Evolutionary conservation across 2,888 invertebrate species (phyloP).

Genomic region (Timema podura): DNA sequence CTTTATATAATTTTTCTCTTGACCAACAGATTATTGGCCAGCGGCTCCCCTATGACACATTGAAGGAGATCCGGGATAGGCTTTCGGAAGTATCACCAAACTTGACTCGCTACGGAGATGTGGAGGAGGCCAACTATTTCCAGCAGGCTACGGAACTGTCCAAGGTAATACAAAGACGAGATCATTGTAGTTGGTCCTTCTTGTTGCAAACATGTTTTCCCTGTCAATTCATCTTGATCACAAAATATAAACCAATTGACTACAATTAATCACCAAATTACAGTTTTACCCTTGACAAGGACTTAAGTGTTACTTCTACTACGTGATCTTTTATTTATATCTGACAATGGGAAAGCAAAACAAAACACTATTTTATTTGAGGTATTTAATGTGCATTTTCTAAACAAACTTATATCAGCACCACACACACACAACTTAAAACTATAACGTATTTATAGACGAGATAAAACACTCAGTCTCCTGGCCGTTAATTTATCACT

Average conservation of each 20-base stretch:
- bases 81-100: conserved; percentile 86
- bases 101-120: conserved; percentile 75
- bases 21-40: conserved; percentile 53
- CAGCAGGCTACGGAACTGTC: conserved; percentile 73
- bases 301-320: too few relatives aligned
- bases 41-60: conserved; percentile 79
- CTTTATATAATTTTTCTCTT: too few relatives aligned
- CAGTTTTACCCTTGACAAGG: too few relatives aligned
- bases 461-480: too few relatives aligned
- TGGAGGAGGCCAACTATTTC: conserved; percentile 81
- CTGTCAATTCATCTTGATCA: neutral
- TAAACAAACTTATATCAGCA: too few relatives aligned
- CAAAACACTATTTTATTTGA: too few relatives aligned
- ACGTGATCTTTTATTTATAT: too few relatives aligned
- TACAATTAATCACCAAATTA: neutral
- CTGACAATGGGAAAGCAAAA: too few relatives aligned
- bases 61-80: conserved; percentile 77
- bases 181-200: neutral
- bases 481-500: too few relatives aligned
- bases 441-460: too few relatives aligned
- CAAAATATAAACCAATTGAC: neutral
- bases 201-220: neutral
- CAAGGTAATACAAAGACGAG: conserved; percentile 46
- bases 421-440: too few relatives aligned
- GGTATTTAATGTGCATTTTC: too few relatives aligned